These are phyloP conservation scores for Solea senegalensis DNA, from an alignment of 2,113 vertebrate species.

Conservation along the genomic window DNA sequence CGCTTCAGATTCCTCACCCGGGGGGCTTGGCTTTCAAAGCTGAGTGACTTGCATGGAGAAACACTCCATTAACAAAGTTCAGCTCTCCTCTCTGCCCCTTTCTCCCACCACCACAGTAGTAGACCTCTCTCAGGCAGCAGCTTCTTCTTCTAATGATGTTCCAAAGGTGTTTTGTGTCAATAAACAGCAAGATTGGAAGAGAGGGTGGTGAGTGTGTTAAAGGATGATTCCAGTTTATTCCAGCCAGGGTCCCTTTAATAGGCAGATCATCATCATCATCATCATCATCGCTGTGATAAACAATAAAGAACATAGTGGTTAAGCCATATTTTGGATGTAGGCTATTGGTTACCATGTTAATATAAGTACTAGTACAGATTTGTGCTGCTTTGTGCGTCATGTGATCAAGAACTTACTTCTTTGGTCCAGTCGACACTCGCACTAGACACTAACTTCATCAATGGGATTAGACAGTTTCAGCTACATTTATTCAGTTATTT, in stretches of 20 bases:
- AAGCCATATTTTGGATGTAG: no score
- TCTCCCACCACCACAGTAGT: conserved; percentile 43
- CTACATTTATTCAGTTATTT: no score
- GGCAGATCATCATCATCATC: no score
- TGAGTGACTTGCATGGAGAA: conserved; percentile 80
- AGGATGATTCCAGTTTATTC: conserved; percentile 32
- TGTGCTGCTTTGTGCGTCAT: no score
- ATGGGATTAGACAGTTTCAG: no score
- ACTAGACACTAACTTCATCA: no score
- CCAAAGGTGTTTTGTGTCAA: conserved; percentile 52
- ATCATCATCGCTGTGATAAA: no score
- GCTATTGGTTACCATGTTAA: no score
- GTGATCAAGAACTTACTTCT: no score
- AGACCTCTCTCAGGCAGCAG: conserved; percentile 65
- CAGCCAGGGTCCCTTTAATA: conserved; percentile 8
- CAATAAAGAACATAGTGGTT: no score
- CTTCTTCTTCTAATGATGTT: conserved; percentile 53
- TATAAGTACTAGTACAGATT: no score
- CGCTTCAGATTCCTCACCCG: conserved; percentile 84
- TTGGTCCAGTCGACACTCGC: no score
- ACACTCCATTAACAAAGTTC: conserved; percentile 86
- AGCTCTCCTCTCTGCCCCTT: conserved; percentile 64
- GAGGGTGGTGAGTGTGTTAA: conserved; percentile 31
- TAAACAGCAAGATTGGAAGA: conserved; percentile 47
- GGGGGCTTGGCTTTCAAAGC: conserved; percentile 86